A percentile compares a stretch with the other conserved stretches of the same genome.
Evolutionary conservation across 1,140 invertebrate genomes (phyloP).

Genomic region (Pseudoatta argentina): DNA sequence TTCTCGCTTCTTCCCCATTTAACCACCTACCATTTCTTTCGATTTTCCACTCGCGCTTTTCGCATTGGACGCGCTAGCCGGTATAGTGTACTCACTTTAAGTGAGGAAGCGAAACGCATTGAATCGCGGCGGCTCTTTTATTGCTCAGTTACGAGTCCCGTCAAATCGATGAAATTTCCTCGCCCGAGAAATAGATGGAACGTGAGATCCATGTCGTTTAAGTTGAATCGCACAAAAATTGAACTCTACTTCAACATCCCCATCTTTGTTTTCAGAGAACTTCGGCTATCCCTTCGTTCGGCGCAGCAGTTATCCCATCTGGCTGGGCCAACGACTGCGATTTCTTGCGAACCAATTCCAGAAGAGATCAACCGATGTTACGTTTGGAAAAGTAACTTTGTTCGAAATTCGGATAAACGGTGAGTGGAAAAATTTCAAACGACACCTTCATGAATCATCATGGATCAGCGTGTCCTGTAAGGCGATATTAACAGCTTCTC

Average conservation of each 20-base stretch:
- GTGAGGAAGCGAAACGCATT: slow-evolving; percentile 28
- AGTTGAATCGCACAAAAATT: slow-evolving; percentile 54
- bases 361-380: slow-evolving; percentile 38
- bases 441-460: slow-evolving; percentile 6
- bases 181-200: slow-evolving; percentile 34
- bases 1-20: background rate
- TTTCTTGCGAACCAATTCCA: slow-evolving; percentile 51
- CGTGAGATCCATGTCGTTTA: slow-evolving; percentile 44
- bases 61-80: slow-evolving; percentile 16
- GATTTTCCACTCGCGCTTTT: background rate
- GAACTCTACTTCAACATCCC: slow-evolving; percentile 39
- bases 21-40: background rate
- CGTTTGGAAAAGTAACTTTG: slow-evolving; percentile 31
- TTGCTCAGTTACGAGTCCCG: slow-evolving; percentile 11
- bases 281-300: slow-evolving; percentile 34
- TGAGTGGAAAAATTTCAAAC: slow-evolving; percentile 26
- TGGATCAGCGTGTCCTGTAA: slow-evolving; percentile 16
- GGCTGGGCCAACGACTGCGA: slow-evolving; percentile 17
- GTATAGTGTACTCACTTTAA: background rate
- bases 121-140: slow-evolving; percentile 25
- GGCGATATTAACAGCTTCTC: slow-evolving; percentile 33
- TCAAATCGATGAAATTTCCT: slow-evolving; percentile 37
- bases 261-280: slow-evolving; percentile 35
- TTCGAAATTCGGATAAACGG: slow-evolving; percentile 38
- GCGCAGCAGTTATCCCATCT: slow-evolving; percentile 35